Conservation (phyloP, 2,888 invertebrate genomes). For the Mesorhabditis spiculigera region DNA sequence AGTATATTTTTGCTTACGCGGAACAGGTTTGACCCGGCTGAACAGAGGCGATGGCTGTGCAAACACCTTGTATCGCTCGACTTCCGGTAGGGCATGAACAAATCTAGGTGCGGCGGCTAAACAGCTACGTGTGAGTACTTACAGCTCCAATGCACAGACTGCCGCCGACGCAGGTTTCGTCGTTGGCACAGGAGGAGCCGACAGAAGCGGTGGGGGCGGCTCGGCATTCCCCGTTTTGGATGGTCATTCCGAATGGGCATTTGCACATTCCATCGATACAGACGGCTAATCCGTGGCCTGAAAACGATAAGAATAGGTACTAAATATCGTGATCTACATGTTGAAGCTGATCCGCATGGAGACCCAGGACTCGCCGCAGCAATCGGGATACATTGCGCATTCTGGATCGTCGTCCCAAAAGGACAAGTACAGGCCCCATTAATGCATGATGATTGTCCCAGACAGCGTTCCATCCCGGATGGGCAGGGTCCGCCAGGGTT, state of each 20-base stretch:
- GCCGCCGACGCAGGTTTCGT: slow-evolving; percentile 36
- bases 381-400: slow-evolving; percentile 27
- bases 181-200: slow-evolving; percentile 31
- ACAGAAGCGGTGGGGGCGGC: slow-evolving; percentile 18
- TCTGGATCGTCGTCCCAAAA: slow-evolving; percentile 27
- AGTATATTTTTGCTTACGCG: not conserved
- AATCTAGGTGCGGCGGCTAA: slow-evolving; percentile 11
- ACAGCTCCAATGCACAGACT: slow-evolving; percentile 22
- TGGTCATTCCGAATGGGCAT: slow-evolving; percentile 34
- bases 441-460: slow-evolving; percentile 43
- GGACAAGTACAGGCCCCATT: slow-evolving; percentile 38
- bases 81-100: slow-evolving; percentile 22
- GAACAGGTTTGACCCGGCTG: slow-evolving; percentile 40
- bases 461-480: slow-evolving; percentile 42
- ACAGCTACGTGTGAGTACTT: not conserved
- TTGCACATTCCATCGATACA: slow-evolving; percentile 46
- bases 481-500: slow-evolving; percentile 45
- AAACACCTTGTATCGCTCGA: slow-evolving; percentile 15
- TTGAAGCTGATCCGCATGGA: slow-evolving; percentile 19
- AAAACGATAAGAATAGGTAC: not conserved
- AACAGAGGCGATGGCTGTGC: slow-evolving; percentile 26
- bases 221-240: slow-evolving; percentile 19
- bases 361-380: slow-evolving; percentile 25
- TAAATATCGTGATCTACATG: slow-evolving; percentile 14
- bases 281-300: slow-evolving; percentile 25